These are phyloP conservation scores for Austrolebias charrua DNA, from an alignment of 2,797 vertebrate species.

Conservation along the genomic window DNA sequence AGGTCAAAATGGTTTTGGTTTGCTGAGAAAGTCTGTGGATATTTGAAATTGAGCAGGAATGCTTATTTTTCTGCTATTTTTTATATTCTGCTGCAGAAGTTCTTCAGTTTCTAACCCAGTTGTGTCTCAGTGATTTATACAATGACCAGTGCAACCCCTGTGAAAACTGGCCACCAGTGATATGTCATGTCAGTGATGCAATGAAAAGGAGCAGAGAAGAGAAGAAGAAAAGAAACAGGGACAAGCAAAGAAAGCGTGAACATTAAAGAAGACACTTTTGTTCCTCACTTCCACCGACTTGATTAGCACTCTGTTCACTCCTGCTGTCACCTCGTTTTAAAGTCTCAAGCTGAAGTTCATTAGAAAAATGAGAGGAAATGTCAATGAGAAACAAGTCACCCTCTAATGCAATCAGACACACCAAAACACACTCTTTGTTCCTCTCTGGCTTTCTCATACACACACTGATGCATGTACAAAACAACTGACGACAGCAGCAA, in stretches of 20 bases:
- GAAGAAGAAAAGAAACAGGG: constrained; percentile 2
- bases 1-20: constrained; percentile 10
- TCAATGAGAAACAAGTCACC: constrained; percentile 65
- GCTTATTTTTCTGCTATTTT: constrained; percentile 11
- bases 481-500: constrained; percentile 1
- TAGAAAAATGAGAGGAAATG: constrained; percentile 72
- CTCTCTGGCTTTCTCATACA: constrained; percentile 4
- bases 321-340: constrained; percentile 68
- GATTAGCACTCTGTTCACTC: constrained; percentile 64
- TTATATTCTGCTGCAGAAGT: constrained; percentile 21
- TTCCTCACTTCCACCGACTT: constrained; percentile 54
- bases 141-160: constrained; percentile 58
- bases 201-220: constrained; percentile 9
- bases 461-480: constrained; percentile 6
- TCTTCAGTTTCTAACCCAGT: constrained; percentile 64
- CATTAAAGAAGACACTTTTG: constrained; percentile 31
- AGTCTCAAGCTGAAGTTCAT: constrained; percentile 70
- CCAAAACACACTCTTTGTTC: constrained; percentile 21
- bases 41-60: constrained; percentile 17
- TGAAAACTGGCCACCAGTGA: constrained; percentile 71
- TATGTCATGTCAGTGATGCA: constrained; percentile 58
- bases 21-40: neutral
- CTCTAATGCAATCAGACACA: constrained; percentile 63
- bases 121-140: constrained; percentile 77
- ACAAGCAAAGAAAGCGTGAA: constrained; percentile 17